A percentile compares a stretch with the other conserved stretches of the same genome.
These are phyloP conservation scores for Poicephalus meyeri DNA, from an alignment of 2,113 vertebrate genomes.

Conservation along the genomic window DNA sequence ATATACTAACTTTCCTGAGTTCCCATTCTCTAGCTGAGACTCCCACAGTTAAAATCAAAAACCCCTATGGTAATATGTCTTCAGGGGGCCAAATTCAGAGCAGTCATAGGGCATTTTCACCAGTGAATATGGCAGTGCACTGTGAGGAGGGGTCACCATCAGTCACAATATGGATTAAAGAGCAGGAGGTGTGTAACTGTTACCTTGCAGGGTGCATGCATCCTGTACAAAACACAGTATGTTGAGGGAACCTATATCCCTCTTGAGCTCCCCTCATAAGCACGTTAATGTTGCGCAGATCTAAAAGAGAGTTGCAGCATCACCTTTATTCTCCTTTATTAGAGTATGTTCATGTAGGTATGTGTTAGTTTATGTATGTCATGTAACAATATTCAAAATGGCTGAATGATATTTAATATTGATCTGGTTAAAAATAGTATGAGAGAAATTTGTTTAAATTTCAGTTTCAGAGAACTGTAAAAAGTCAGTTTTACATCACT, in stretches of 20 bases:
- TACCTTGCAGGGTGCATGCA: background rate
- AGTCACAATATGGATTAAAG: background rate
- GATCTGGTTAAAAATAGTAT: slow-evolving; percentile 9
- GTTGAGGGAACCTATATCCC: background rate
- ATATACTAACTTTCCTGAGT: slow-evolving; percentile 6
- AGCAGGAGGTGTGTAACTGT: background rate
- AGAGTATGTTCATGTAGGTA: background rate
- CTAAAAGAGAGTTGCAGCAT: background rate
- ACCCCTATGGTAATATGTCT: background rate
- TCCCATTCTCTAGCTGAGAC: background rate
- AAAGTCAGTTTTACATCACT: background rate
- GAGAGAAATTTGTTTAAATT: background rate
- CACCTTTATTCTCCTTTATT: background rate
- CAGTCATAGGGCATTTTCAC: background rate
- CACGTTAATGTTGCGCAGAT: background rate
- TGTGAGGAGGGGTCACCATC: background rate
- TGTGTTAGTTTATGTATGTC: background rate
- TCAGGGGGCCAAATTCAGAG: background rate
- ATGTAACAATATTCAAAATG: slow-evolving; percentile 43
- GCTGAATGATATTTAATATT: slow-evolving; percentile 35
- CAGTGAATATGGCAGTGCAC: background rate
- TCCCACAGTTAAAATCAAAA: slow-evolving; percentile 38
- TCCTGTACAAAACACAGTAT: background rate
- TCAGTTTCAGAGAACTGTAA: background rate
- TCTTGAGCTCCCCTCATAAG: background rate